These are phyloP conservation scores for Coregonus sp. DNA, from an alignment of 2,797 vertebrate species.

Conservation along the genomic window DNA sequence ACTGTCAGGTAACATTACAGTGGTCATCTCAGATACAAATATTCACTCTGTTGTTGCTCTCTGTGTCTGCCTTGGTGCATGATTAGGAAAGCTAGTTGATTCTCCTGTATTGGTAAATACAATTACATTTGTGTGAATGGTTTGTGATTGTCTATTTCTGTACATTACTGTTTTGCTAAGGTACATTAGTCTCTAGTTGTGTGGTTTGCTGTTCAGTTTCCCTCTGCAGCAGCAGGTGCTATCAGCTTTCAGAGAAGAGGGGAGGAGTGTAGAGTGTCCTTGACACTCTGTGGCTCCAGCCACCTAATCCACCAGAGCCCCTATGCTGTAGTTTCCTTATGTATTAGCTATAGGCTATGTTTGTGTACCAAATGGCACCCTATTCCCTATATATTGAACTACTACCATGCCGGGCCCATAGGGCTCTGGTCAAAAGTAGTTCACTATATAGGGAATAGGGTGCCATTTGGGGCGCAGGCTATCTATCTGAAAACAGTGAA, in stretches of 20 bases:
- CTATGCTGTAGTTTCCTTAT: background rate
- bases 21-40: background rate
- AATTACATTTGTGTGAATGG: background rate
- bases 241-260: background rate
- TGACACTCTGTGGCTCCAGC: slow-evolving; percentile 1
- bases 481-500: background rate
- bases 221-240: background rate
- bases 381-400: too few relatives aligned
- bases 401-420: too few relatives aligned
- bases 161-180: background rate
- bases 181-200: background rate
- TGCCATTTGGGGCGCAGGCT: too few relatives aligned
- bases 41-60: slow-evolving; percentile 1
- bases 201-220: background rate
- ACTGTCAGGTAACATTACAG: slow-evolving; percentile 70
- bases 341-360: background rate
- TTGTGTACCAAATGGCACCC: background rate
- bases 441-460: too few relatives aligned
- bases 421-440: too few relatives aligned
- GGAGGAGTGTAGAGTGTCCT: background rate
- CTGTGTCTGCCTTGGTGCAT: slow-evolving; percentile 2
- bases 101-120: background rate
- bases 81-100: background rate
- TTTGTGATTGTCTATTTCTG: background rate
- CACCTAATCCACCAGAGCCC: slow-evolving; percentile 1